Evolutionary conservation across 2,888 invertebrate species (phyloP).

Genomic region (Drosophila mettleri): DNA sequence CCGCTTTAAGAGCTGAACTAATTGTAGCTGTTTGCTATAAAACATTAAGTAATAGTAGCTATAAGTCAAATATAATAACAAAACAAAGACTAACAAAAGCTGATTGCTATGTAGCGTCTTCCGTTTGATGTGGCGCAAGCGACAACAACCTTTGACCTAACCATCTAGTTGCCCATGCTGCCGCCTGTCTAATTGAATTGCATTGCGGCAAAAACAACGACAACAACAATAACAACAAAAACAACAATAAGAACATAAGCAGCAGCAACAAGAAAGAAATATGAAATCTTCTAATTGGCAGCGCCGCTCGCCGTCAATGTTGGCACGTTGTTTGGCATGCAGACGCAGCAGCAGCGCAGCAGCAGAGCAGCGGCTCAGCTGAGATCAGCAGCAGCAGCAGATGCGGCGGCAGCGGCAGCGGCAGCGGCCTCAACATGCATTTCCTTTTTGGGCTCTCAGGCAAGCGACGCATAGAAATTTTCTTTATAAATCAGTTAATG

Average conservation of each 20-base stretch:
- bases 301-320: conserved; percentile 55
- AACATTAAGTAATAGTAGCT: too few species aligned
- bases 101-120: conserved; percentile 9
- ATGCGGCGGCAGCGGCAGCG: conserved; percentile 6
- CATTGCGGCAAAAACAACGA: conserved; percentile 41
- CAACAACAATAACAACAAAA: conserved; percentile 12
- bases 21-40: conserved; percentile 2
- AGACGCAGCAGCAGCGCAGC: conserved; percentile 38
- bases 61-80: not conserved
- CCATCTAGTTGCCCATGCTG: conserved; percentile 10
- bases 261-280: conserved; percentile 49
- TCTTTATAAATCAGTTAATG: conserved; percentile 74
- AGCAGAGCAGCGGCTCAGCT: conserved; percentile 18
- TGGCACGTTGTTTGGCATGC: conserved; percentile 77
- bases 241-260: conserved; percentile 7
- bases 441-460: conserved; percentile 72
- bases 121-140: conserved; percentile 8
- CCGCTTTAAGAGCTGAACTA: too few species aligned
- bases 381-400: conserved; percentile 9
- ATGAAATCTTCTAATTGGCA: conserved; percentile 78
- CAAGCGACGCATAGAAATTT: conserved; percentile 71
- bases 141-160: conserved; percentile 40
- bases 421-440: conserved; percentile 66
- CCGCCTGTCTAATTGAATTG: conserved; percentile 61
- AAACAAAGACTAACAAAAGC: not conserved